Evolutionary conservation across 2,113 vertebrate genomes (phyloP).

Genomic region (Chaetorhynchus papuensis): DNA sequence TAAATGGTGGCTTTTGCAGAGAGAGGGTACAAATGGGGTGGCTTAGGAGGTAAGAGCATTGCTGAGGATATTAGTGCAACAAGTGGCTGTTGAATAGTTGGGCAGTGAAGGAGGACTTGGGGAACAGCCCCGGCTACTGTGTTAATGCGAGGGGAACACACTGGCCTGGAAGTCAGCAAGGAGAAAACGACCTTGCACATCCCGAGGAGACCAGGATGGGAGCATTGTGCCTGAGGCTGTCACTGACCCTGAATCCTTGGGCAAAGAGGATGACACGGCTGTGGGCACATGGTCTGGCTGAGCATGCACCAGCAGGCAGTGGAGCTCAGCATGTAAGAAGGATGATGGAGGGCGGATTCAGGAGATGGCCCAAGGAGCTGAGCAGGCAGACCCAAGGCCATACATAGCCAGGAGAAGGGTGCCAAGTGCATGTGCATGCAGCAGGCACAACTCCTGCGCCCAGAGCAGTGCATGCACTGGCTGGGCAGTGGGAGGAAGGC

Average conservation of each 20-base stretch:
- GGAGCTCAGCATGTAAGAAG: neutral
- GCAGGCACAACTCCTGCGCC: neutral
- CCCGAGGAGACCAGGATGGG: neutral
- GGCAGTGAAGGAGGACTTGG: neutral
- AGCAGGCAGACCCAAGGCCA: neutral
- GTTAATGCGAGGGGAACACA: neutral
- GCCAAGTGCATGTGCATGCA: neutral
- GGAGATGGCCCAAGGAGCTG: neutral
- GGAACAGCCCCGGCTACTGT: neutral
- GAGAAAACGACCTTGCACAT: fast-evolving
- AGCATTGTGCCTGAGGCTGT: neutral
- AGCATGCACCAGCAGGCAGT: fast-evolving
- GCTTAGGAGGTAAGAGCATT: neutral
- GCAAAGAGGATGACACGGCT: neutral
- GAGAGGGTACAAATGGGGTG: neutral
- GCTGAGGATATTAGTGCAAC: neutral
- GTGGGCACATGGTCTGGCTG: fast-evolving
- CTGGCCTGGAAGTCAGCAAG: neutral
- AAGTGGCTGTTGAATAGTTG: neutral
- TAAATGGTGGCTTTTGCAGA: neutral
- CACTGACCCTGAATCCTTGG: neutral
- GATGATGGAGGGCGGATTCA: neutral
- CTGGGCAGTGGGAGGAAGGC: neutral
- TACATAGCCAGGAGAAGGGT: neutral
- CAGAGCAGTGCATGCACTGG: neutral